phyloP scores from a whole-genome alignment of 2,888 invertebrate genomes.

The Heliconius ismenius region DNA sequence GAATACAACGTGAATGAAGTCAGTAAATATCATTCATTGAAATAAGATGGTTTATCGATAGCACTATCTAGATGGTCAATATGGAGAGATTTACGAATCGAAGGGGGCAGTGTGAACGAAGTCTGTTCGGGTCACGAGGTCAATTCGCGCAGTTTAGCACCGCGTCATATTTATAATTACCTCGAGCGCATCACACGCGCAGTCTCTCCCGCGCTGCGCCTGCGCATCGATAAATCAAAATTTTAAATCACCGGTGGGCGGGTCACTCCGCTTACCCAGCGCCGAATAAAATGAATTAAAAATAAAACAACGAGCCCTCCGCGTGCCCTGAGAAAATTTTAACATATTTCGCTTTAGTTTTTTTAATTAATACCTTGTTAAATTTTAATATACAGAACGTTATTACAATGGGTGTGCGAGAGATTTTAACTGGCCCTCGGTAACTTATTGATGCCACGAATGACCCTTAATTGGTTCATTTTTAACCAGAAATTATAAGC shows the following conservation, averaged over 20 bases:
- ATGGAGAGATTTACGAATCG: constrained; percentile 26
- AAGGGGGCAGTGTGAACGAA: constrained; percentile 43
- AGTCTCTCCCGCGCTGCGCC: constrained; percentile 64
- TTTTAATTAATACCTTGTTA: constrained; percentile 83
- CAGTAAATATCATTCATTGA: constrained; percentile 21
- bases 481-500: constrained; percentile 75
- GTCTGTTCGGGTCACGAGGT: constrained; percentile 65
- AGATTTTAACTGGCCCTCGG: constrained; percentile 77
- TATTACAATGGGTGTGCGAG: constrained; percentile 81
- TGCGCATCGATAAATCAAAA: constrained; percentile 79
- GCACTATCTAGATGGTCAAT: constrained; percentile 15
- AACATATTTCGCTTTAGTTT: constrained; percentile 81
- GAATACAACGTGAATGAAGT: neutral
- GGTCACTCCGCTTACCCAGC: constrained; percentile 70
- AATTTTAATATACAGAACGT: constrained; percentile 82
- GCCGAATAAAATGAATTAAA: constrained; percentile 82
- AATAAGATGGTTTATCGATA: constrained; percentile 19
- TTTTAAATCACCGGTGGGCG: constrained; percentile 83
- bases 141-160: constrained; percentile 78
- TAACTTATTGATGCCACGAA: constrained; percentile 74
- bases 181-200: constrained; percentile 60
- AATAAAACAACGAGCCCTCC: constrained; percentile 78
- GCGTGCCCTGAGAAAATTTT: constrained; percentile 79
- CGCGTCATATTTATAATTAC: constrained; percentile 82
- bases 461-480: constrained; percentile 77